Base-by-base conservation (phyloP, 2,797 vertebrate genomes). In the Calcarius lapponicus region DNA sequence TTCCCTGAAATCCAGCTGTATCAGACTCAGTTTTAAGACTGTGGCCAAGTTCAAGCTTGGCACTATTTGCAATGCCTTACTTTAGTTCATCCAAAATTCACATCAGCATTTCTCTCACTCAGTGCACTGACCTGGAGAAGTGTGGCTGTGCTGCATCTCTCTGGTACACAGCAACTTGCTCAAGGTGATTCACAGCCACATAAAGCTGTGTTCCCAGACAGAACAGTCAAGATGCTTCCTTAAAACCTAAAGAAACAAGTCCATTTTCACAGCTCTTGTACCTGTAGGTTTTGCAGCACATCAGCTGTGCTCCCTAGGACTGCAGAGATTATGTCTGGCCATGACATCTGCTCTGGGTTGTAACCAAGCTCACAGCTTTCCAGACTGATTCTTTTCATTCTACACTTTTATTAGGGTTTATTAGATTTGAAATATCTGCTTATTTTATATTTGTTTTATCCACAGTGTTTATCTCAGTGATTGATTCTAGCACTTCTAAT, bases 291-390 rank as follows among this genome's bases (percentile, higher is more conserved):
- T 93, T 91, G 22, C 64, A 93, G 45, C 29, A 50, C 40, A 53
- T 91, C 78, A 75, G 29, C n/a, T 25, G 16, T 61, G 53, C 54
- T 95, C 38, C 28, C 56, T 47, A 40, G 42, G 83, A 93, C 16
- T 85, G 56, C 47, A 64, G 29, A 84, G 38, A 88, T 85, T 80
- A 75, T 81, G 57, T 87, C 78, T 87, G 81, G 53, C 48, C 74
- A 3, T 74, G 78, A 89, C 67, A 91, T 86, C 78, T 94, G 71
- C 45, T 87, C 78, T 71, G 50, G 26, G 45, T 50, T 94, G 36
- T 76, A 62, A 92, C 22, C 48, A 50, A 73, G 34, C 42, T 74
- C 48, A 80, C 34, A 82, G 57, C 14, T 38, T 86, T 91, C 34
- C 29, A 65, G 22, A 86, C 1, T 6, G 4, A 13, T 53, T 94